Base-by-base conservation (phyloP, 37 sponge, comb jelly and placozoan species). In the Amphimedon queenslandica region DNA sequence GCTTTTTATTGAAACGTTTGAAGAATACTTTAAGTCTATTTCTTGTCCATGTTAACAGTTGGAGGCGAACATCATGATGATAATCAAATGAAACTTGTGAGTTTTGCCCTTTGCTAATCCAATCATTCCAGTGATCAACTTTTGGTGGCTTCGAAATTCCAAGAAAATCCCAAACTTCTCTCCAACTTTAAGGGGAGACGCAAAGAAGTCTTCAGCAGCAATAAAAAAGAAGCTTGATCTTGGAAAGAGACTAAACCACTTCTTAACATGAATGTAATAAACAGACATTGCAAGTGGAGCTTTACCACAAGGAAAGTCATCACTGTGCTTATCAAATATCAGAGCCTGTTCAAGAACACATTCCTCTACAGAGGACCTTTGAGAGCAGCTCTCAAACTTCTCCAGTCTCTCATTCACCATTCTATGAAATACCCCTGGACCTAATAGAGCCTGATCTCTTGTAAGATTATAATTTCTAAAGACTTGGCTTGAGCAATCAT, bases 221-320 rank as follows among this genome's bases (percentile, higher is more conserved):
- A 85, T 40, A 58, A 78, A 78, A 18, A 73, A 55, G 23, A 85
- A 64, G 1, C 53, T 64, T 1, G 56, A 51, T 18, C 58, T 35
- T n/a, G 79, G 74, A 36, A 85, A 61, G 28, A 78, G 35, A 56
- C 71, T 77, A 13, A 78, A 39, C 85, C 85, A 85, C 29, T 78
- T 77, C 4, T 55, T 38, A 1, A 78, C 34, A 42, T 72, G 67
- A n/a, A 74, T 28, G 32, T 57, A 85, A 70, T 80, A 80, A 20
- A 80, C 13, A 47, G 53, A n/a, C n/a, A n/a, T n/a, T n/a, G n/a
- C n/a, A n/a, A n/a, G n/a, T n/a, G n/a, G n/a, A n/a, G n/a, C n/a
- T n/a, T n/a, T n/a, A n/a, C n/a, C n/a, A n/a, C n/a, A n/a, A n/a
- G n/a, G n/a, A n/a, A n/a, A n/a, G n/a, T n/a, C n/a, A n/a, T n/a